These are phyloP conservation scores for Furnarius figulus DNA, from an alignment of 2,113 vertebrate genomes.

Conservation along the genomic window DNA sequence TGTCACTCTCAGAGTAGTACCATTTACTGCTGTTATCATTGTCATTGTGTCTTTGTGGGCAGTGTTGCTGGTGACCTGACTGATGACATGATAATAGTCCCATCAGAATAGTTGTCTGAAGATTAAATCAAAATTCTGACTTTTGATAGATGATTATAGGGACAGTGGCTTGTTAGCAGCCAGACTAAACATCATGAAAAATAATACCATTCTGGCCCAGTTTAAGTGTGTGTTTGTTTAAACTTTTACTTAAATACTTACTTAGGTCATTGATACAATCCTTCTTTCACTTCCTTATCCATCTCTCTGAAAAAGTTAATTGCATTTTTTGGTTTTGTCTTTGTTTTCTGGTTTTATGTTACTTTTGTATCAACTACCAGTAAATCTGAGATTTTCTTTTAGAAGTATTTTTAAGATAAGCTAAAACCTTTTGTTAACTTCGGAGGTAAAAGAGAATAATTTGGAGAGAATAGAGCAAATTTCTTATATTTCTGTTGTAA, in stretches of 20 bases:
- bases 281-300: background rate
- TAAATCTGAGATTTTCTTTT: background rate
- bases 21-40: background rate
- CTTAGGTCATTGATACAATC: background rate
- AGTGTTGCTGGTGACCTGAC: background rate
- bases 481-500: background rate
- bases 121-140: background rate
- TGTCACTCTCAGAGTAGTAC: background rate
- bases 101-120: background rate
- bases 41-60: background rate
- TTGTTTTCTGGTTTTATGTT: background rate
- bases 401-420: background rate
- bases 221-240: background rate
- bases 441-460: background rate
- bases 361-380: background rate
- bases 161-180: background rate
- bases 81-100: background rate
- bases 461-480: background rate
- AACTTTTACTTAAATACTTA: background rate
- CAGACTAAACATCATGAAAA: fast-evolving
- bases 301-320: background rate
- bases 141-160: background rate
- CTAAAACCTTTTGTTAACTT: background rate
- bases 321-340: background rate
- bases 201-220: background rate